A percentile compares a stretch with the other conserved stretches of the same genome.
Conservation (phyloP, 2,888 invertebrate species). For the Dynastes hyllus region DNA sequence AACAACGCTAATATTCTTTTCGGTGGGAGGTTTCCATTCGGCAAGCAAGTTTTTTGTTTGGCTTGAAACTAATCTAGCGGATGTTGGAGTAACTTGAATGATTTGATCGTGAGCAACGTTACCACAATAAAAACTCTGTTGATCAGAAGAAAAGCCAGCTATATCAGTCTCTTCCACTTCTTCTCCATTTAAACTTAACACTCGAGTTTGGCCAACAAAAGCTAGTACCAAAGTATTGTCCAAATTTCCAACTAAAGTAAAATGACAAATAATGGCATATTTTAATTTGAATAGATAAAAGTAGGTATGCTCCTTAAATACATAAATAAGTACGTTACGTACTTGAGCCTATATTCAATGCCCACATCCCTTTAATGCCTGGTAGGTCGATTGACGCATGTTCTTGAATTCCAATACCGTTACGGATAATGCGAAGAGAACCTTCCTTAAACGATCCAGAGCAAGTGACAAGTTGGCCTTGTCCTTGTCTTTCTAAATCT, state of each 20-base stretch:
- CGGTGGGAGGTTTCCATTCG: slow-evolving; percentile 83
- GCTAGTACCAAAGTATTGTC: slow-evolving; percentile 96
- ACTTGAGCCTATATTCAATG: slow-evolving; percentile 83
- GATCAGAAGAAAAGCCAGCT: slow-evolving; percentile 90
- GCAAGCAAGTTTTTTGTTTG: slow-evolving; percentile 78
- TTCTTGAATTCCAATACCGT: slow-evolving; percentile 99
- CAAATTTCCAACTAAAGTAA: slow-evolving; percentile 58
- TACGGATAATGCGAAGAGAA: slow-evolving; percentile 95
- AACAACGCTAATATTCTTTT: slow-evolving; percentile 89
- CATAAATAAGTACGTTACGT: slow-evolving; percentile 54
- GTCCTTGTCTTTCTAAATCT: slow-evolving; percentile 96
- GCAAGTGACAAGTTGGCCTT: slow-evolving; percentile 98
- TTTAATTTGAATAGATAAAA: not conserved
- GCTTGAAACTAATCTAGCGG: slow-evolving; percentile 82
- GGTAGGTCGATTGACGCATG: slow-evolving; percentile 97
- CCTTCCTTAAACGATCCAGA: slow-evolving; percentile 99
- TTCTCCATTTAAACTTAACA: slow-evolving; percentile 92
- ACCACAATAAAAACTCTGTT: slow-evolving; percentile 95
- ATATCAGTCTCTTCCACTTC: slow-evolving; percentile 99
- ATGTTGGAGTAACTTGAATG: slow-evolving; percentile 78
- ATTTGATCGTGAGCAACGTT: slow-evolving; percentile 91
- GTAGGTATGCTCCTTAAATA: not conserved
- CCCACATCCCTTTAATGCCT: slow-evolving; percentile 99
- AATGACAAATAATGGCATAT: not conserved
- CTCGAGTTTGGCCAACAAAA: slow-evolving; percentile 97